phyloP scores from a whole-genome alignment of 2,888 invertebrate genomes.

The Caenorhabditis zanzibari region DNA sequence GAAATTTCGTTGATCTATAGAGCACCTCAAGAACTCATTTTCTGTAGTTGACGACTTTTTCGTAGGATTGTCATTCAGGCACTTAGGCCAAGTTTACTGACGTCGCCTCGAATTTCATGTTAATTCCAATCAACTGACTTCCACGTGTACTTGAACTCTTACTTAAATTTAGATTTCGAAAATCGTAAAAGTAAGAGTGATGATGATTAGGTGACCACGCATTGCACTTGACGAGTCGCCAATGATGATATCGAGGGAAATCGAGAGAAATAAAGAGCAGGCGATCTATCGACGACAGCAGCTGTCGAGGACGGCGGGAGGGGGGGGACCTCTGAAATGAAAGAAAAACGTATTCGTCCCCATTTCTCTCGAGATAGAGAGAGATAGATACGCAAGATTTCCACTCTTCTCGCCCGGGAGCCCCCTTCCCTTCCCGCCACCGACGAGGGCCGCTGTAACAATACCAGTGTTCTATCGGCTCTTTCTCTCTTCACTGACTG shows the following conservation, averaged over 20 bases:
- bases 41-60: no score
- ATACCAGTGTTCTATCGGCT: conserved; percentile 69
- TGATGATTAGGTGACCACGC: conserved; percentile 66
- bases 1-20: no score
- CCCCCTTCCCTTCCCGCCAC: conserved; percentile 21
- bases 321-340: conserved; percentile 48
- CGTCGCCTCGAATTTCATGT: no score
- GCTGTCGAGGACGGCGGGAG: conserved; percentile 49
- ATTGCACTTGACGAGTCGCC: conserved; percentile 60
- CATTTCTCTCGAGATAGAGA: conserved; percentile 13
- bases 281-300: conserved; percentile 30
- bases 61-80: no score
- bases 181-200: conserved; percentile 51
- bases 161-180: neutral
- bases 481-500: neutral
- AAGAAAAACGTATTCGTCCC: conserved; percentile 57
- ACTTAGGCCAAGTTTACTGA: no score
- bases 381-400: conserved; percentile 19
- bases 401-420: conserved; percentile 22
- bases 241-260: conserved; percentile 37
- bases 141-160: no score
- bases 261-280: conserved; percentile 33
- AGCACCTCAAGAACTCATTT: no score
- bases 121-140: no score
- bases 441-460: conserved; percentile 71